Evolutionary conservation across 2,888 invertebrate genomes (phyloP).

Genomic region (Sialis lutaria): DNA sequence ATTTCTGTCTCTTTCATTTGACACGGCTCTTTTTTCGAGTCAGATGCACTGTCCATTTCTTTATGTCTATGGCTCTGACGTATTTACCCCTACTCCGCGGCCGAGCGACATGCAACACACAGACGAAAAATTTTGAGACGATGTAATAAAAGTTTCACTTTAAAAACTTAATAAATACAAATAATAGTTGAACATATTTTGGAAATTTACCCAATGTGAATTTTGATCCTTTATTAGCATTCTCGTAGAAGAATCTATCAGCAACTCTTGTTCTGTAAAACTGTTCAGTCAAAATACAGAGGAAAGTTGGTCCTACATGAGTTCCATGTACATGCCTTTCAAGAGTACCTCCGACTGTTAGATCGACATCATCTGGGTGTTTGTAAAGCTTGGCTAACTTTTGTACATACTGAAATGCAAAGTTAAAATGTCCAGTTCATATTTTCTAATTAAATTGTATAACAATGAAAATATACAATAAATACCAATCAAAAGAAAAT

Average conservation of each 20-base stretch:
- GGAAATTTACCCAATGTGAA: slow-evolving; percentile 40
- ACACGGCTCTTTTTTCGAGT: too few species aligned
- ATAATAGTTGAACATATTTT: neutral
- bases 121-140: too few species aligned
- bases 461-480: too few species aligned
- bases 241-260: slow-evolving; percentile 75
- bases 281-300: slow-evolving; percentile 75
- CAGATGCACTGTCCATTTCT: too few species aligned
- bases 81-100: too few species aligned
- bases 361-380: slow-evolving; percentile 64
- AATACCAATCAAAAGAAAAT: too few species aligned
- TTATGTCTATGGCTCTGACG: too few species aligned
- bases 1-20: too few species aligned
- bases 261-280: slow-evolving; percentile 72
- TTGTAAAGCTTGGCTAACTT: slow-evolving; percentile 47
- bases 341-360: slow-evolving; percentile 69
- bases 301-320: slow-evolving; percentile 70
- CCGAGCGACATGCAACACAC: too few species aligned
- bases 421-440: neutral
- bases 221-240: slow-evolving; percentile 38
- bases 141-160: slow-evolving; percentile 15
- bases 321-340: slow-evolving; percentile 63
- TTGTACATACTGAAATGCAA: slow-evolving; percentile 38
- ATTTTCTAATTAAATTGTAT: too few species aligned
- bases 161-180: neutral